Evolutionary conservation across 2,888 invertebrate genomes (phyloP), one percentile per base, ranked within the genome.

Genomic region (Leucozona laternaria): DNA sequence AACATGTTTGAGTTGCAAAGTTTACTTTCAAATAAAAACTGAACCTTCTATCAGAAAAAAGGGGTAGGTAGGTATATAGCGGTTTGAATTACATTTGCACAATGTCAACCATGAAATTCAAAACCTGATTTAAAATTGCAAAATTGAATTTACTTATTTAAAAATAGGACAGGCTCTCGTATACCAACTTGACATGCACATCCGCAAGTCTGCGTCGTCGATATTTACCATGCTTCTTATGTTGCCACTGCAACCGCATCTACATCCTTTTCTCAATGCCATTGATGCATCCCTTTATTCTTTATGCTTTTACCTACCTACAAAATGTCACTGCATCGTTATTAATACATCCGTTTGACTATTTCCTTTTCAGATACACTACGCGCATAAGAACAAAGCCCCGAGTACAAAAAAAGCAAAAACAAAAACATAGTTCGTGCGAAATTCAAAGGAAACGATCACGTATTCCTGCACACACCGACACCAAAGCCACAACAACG

Each of bases 351-450:
- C 85, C 85, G 85, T 86, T 82, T 79, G 62, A 66, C 71, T 81
- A 82, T 86, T 86, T 86, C 71, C 78, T 79, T 82, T 86, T 37
- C 79, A 86, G 86, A 86, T 79, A 82, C 86, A 80, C 80, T 37
- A 50, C 50, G 45, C 76, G 72, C 66, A 77, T 60, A 77, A 85
- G 66, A 72, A 72, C 64, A 76, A 79, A 79, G 75, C 48, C 70
- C 58, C 11, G 25, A 22, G 17, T 31, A 34, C 66, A 71, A 48
- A 45, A 58, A 60, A 20, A 37, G 3, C 1, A 37, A 17, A 8
- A 28, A 55, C 1, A 31, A 57, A 58, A 20, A 66, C 40, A 66
- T 37, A 72, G 53, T 77, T 76, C 86, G 71, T 81, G 72, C 77
- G 45, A 80, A 76, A 77, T 62, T 77, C 76, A 81, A 73, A 57